Evolutionary conservation across 2,797 vertebrate genomes (phyloP).

Genomic region (Hydrolagus colliei): DNA sequence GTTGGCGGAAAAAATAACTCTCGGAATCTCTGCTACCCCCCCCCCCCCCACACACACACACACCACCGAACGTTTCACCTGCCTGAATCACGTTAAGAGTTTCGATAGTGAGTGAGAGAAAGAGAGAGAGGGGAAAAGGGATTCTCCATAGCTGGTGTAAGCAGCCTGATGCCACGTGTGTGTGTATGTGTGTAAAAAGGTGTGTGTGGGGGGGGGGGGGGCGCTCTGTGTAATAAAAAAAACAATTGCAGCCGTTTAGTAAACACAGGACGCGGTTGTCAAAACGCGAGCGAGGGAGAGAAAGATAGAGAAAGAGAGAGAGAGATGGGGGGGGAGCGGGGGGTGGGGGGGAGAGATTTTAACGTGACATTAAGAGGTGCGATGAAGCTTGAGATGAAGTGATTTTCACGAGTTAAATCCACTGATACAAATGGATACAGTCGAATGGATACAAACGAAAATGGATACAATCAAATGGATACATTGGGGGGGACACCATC

Average conservation of each 20-base stretch:
- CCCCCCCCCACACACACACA: no score
- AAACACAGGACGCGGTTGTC: neutral
- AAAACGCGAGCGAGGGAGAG: neutral
- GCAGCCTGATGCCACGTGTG: conserved; percentile 19
- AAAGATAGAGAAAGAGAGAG: no score
- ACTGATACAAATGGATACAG: neutral
- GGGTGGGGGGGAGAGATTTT: neutral
- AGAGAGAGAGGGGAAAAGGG: no score
- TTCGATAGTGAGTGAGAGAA: neutral
- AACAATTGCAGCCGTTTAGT: neutral
- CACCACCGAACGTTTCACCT: conserved; percentile 18
- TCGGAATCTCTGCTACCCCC: no score
- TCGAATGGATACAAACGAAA: neutral
- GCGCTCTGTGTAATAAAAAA: no score
- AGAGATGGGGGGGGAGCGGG: no score
- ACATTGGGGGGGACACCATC: no score
- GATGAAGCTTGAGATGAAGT: neutral
- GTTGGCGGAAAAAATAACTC: no score
- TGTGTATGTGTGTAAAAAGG: no score
- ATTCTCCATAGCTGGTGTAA: conserved; percentile 15
- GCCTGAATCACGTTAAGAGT: neutral
- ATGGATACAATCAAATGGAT: no score
- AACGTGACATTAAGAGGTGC: neutral
- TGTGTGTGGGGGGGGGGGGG: no score
- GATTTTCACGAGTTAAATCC: neutral